Percentiles rank a stretch among this genome's conserved stretches.
Conservation (phyloP, 2,113 vertebrate genomes). For the Genyomyrus donnyi region DNA sequence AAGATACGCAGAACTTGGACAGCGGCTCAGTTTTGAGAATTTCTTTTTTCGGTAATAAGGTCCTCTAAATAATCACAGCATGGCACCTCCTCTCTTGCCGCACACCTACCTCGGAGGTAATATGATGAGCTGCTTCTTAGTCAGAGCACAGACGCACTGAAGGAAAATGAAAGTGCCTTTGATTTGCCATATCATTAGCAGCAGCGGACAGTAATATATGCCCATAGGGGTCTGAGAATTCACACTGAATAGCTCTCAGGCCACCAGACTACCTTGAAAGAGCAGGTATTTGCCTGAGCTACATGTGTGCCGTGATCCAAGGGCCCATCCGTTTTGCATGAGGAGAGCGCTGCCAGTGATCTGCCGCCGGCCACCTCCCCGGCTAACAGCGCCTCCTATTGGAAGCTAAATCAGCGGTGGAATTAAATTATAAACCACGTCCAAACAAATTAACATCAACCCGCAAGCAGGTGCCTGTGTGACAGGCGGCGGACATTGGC, state of each 20-base stretch:
- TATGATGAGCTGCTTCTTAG: conserved; percentile 22
- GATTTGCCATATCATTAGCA: conserved; percentile 23
- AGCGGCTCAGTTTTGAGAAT: background rate
- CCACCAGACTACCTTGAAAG: conserved; percentile 31
- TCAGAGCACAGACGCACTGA: conserved; percentile 15
- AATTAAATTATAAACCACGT: conserved; percentile 65
- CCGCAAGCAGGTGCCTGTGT: conserved; percentile 50
- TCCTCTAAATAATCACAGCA: background rate
- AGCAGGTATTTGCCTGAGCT: conserved; percentile 36
- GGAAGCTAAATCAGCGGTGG: conserved; percentile 55
- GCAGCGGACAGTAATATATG: conserved; percentile 31
- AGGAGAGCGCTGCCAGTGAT: background rate
- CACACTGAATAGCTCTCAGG: conserved; percentile 29
- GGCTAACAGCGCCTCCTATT: conserved; percentile 44
- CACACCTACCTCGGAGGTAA: conserved; percentile 15
- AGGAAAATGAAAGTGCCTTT: conserved; percentile 11
- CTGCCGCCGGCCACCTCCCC: conserved; percentile 29
- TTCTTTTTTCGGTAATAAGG: background rate
- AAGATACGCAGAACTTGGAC: background rate
- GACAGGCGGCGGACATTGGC: conserved; percentile 51
- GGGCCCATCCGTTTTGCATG: conserved; percentile 35
- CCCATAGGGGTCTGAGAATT: conserved; percentile 26
- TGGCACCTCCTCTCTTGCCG: background rate
- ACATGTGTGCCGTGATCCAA: conserved; percentile 28
- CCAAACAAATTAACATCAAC: conserved; percentile 64